These are phyloP conservation scores for Geotrupes spiniger DNA, from an alignment of 2,888 invertebrate genomes.

Conservation along the genomic window DNA sequence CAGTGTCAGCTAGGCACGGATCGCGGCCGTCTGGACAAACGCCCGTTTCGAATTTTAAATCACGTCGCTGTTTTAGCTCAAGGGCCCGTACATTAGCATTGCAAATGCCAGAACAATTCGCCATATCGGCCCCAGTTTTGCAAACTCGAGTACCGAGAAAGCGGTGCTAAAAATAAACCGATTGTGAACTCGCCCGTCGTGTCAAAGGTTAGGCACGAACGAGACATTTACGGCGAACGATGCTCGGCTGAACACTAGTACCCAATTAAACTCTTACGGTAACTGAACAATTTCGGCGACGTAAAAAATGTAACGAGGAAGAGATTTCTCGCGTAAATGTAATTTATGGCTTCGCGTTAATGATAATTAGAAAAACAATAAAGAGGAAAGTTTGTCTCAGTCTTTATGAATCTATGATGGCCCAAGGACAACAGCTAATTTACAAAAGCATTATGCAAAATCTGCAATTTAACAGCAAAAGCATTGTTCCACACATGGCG, in stretches of 20 bases:
- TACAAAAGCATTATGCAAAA: too few relatives aligned
- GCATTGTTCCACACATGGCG: too few relatives aligned
- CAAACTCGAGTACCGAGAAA: too few relatives aligned
- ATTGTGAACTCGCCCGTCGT: background rate
- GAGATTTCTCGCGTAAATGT: background rate
- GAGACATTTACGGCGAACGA: constrained; percentile 1
- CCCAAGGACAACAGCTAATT: too few relatives aligned
- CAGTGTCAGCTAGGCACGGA: background rate
- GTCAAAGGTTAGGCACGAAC: constrained; percentile 4
- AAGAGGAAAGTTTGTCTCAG: too few relatives aligned
- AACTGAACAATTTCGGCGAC: background rate
- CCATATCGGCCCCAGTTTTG: background rate
- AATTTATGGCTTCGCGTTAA: background rate
- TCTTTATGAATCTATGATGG: too few relatives aligned
- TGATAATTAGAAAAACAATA: too few relatives aligned
- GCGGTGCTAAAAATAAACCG: too few relatives aligned
- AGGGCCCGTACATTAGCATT: background rate
- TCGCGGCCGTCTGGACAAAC: constrained; percentile 8
- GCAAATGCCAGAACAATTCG: constrained; percentile 1
- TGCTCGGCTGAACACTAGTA: too few relatives aligned
- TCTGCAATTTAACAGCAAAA: too few relatives aligned
- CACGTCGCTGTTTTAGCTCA: too few relatives aligned
- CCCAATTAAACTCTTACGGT: constrained; percentile 7
- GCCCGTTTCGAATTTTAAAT: too few relatives aligned
- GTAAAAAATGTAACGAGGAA: background rate